phyloP scores from a whole-genome alignment of 2,113 vertebrate genomes.

The Cavia porcellus region DNA sequence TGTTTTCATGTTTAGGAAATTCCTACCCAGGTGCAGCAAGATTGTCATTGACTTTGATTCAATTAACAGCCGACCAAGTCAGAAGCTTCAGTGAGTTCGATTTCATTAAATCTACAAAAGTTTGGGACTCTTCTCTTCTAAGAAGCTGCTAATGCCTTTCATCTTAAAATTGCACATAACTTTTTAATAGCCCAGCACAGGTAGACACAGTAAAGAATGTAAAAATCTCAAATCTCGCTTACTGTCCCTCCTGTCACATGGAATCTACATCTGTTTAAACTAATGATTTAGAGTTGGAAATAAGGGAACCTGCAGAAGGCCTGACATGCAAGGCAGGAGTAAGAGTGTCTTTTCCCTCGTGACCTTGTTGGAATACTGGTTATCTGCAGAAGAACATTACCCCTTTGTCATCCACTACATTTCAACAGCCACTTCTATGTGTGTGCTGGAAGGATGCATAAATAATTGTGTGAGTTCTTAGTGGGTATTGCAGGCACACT shows the following conservation, averaged over 20 bases:
- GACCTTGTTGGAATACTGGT: background rate
- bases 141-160: constrained; percentile 85
- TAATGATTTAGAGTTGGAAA: constrained; percentile 58
- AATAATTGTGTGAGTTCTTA: constrained; percentile 52
- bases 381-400: background rate
- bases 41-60: constrained; percentile 94
- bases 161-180: constrained; percentile 85
- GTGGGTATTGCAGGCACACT: background rate
- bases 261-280: constrained; percentile 74
- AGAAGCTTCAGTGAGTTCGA: constrained; percentile 85
- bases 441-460: background rate
- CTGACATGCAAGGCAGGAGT: accelerated
- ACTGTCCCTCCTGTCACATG: constrained; percentile 57
- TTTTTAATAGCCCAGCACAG: constrained; percentile 81
- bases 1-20: constrained; percentile 89
- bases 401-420: background rate
- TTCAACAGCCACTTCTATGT: accelerated
- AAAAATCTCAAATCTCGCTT: constrained; percentile 58
- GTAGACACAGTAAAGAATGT: constrained; percentile 73
- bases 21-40: constrained; percentile 91
- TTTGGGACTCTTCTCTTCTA: constrained; percentile 82
- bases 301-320: background rate
- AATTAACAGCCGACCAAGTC: constrained; percentile 88
- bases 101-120: constrained; percentile 82
- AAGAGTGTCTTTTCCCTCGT: background rate